Conservation (phyloP, 2,113 vertebrate species). For the Ursus arctos region DNA sequence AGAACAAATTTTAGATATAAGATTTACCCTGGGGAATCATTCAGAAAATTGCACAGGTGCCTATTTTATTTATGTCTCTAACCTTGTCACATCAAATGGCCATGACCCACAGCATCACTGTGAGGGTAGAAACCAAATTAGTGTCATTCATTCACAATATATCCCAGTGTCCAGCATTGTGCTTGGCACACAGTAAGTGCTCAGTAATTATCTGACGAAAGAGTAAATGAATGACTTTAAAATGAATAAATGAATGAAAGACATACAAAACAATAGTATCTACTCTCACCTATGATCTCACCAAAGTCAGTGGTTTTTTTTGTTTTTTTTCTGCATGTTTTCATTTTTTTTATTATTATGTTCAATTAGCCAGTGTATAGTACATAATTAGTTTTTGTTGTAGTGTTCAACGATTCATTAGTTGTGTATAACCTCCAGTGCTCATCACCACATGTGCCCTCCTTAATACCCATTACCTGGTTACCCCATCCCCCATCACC, state of each 20-base stretch:
- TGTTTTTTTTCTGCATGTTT: too few species aligned
- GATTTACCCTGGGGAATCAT: background rate
- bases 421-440: too few species aligned
- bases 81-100: background rate
- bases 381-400: too few species aligned
- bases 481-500: too few species aligned
- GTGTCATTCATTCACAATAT: background rate
- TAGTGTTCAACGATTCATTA: too few species aligned
- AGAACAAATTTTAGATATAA: background rate
- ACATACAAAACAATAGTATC: background rate
- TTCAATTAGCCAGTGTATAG: too few species aligned
- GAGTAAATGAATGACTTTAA: background rate
- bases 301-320: background rate
- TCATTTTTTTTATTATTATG: too few species aligned
- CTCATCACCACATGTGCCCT: too few species aligned
- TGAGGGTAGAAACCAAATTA: background rate
- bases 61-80: background rate
- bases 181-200: background rate
- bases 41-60: background rate
- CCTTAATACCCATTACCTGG: too few species aligned
- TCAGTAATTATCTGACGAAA: background rate
- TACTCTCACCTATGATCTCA: background rate
- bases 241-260: background rate
- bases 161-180: background rate
- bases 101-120: background rate